phyloP scores from a whole-genome alignment of 2,113 vertebrate genomes.

The Sturnus vulgaris region DNA sequence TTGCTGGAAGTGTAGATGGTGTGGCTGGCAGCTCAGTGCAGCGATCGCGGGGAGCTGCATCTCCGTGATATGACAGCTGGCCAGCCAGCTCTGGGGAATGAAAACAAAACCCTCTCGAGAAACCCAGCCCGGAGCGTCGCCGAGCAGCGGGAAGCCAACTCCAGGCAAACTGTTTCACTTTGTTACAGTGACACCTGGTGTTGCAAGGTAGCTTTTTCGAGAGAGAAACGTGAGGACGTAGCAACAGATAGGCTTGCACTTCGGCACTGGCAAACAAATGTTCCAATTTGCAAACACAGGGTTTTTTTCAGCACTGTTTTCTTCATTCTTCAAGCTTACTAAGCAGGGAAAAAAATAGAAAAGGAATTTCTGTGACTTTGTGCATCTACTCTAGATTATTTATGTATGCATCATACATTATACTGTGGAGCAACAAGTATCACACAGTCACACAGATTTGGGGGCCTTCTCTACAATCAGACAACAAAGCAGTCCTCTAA shows the following conservation, averaged over 20 bases:
- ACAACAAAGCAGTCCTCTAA: not conserved
- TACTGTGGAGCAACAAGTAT: not conserved
- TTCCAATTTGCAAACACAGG: rapidly evolving
- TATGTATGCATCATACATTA: no score
- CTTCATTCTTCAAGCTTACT: not conserved
- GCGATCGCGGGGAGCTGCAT: rapidly evolving
- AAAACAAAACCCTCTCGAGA: not conserved
- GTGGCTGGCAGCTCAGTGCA: rapidly evolving
- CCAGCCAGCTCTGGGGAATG: rapidly evolving
- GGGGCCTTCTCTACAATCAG: not conserved
- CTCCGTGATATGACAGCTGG: not conserved
- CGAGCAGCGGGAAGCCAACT: rapidly evolving
- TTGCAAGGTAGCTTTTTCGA: not conserved
- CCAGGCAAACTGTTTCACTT: not conserved
- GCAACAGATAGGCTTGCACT: not conserved
- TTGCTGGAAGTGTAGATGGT: not conserved
- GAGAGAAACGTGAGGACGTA: rapidly evolving
- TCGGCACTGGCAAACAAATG: not conserved
- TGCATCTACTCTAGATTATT: not conserved
- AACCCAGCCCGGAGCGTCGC: rapidly evolving
- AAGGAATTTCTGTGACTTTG: not conserved
- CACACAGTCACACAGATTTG: not conserved
- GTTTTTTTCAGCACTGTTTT: not conserved
- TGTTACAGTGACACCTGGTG: slow-evolving; percentile 54
- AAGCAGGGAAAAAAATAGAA: not conserved